Evolutionary conservation across 2,797 vertebrate species (phyloP), one percentile per base, ranked within the genome.

Genomic region (Crax fasciolata): DNA sequence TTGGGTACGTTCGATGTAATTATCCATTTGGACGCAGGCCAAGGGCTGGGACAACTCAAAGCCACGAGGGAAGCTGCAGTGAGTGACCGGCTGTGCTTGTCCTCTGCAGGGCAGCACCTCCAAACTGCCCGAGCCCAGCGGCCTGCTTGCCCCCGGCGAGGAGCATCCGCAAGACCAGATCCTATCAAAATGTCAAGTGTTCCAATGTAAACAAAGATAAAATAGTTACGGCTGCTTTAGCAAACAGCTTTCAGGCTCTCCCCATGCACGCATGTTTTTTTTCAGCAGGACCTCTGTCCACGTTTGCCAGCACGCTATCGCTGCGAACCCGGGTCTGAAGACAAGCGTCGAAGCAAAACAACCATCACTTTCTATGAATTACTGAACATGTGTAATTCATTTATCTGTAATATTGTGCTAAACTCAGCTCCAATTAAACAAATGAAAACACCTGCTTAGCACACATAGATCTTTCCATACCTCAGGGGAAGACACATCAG

Each of bases 111-210:
- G 89, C 55, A 80, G 81, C 62, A 73, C 66, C 77, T 75, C 32
- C 0, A 16, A 87, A 67, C 71, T 39, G 58, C 92, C 38, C 8
- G 19, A 57, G 41, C n/a, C 19, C 55, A 32, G 55, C 20, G n/a
- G n/a, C 55, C 55, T 13, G 55, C 30, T n/a, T 32, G n/a, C 55
- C 32, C 84, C 72, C 55, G 35, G n/a, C 61, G 41, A 63, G 61
- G 68, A 13, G 16, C 32, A 71, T 84, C 94, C 95, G 93, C 99
- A 99, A 98, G 99, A 98, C 98, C 98, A 98, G 98, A 99, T 97
- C 97, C 97, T 97, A 98, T 98, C 98, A 98, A 98, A 96, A 96
- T 97, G 94, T 58, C 73, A 97, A 98, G 97, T 88, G 96, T 84
- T 96, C 95, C 14, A 30, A 97, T 96, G 97, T 95, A 96, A 97